phyloP scores from a whole-genome alignment of 2,797 vertebrate genomes.

The Pangasius larnaudii region DNA sequence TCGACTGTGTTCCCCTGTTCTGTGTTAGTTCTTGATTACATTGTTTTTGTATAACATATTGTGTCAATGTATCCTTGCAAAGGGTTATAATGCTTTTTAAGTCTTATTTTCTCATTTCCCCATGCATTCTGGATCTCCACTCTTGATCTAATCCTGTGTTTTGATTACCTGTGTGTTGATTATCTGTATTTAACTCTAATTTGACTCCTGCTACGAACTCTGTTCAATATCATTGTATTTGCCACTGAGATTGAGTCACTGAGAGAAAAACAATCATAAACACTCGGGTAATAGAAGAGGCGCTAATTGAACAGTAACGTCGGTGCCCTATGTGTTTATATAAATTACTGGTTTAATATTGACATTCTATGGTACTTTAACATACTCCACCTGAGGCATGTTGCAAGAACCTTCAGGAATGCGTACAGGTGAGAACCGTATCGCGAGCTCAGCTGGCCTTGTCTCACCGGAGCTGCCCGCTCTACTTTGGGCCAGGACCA shows the following conservation, averaged over 20 bases:
- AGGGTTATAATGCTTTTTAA: not conserved
- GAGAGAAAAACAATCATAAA: not conserved
- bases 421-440: conserved; percentile 36
- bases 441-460: conserved; percentile 26
- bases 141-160: not conserved
- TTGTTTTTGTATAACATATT: not conserved
- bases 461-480: conserved; percentile 33
- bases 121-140: not conserved
- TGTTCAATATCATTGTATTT: not conserved
- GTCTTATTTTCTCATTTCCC: not conserved
- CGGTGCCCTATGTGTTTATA: not conserved
- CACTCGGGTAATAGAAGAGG: not conserved
- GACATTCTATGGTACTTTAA: not conserved
- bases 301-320: not conserved
- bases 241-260: not conserved
- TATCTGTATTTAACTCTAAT: not conserved
- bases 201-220: not conserved
- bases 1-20: no score
- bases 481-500: conserved; percentile 51
- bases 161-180: not conserved
- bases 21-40: not conserved
- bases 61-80: not conserved
- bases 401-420: conserved; percentile 19
- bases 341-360: not conserved
- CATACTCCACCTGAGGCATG: not conserved